Evolutionary conservation across 2,888 invertebrate species (phyloP).

Genomic region (Leucophenga montana): DNA sequence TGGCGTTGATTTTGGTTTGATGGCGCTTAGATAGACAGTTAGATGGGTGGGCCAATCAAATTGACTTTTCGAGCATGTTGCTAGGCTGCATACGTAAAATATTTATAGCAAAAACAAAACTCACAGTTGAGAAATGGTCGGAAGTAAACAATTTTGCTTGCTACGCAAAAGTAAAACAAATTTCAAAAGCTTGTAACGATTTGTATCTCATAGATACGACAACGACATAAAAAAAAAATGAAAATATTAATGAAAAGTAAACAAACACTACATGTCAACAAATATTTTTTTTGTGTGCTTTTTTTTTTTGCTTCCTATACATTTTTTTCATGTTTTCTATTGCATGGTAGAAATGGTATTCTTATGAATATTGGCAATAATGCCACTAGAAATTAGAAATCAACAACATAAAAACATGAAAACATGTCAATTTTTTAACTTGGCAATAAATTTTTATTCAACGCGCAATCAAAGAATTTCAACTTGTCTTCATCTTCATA

Average conservation of each 20-base stretch:
- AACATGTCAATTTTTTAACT: too few species aligned
- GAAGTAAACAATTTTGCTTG: neutral
- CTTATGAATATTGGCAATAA: neutral
- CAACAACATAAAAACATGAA: neutral
- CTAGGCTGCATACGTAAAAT: too few species aligned
- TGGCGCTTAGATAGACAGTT: too few species aligned
- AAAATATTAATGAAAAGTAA: neutral
- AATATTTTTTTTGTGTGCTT: neutral
- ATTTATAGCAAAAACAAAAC: neutral
- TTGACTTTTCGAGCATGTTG: too few species aligned
- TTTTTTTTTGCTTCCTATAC: neutral
- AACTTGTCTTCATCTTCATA: too few species aligned
- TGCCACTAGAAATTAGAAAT: neutral
- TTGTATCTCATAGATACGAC: constrained; percentile 5
- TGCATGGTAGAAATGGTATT: too few species aligned
- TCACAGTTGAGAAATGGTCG: neutral
- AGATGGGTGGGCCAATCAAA: too few species aligned
- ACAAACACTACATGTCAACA: neutral
- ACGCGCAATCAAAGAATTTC: too few species aligned
- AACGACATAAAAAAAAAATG: neutral
- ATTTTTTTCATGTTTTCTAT: neutral
- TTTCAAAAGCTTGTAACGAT: neutral
- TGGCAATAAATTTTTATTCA: too few species aligned
- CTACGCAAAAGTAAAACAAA: neutral
- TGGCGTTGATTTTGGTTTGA: neutral